phyloP scores from a whole-genome alignment of 2,888 invertebrate genomes.

The Drepanosiphum platanoidis region DNA sequence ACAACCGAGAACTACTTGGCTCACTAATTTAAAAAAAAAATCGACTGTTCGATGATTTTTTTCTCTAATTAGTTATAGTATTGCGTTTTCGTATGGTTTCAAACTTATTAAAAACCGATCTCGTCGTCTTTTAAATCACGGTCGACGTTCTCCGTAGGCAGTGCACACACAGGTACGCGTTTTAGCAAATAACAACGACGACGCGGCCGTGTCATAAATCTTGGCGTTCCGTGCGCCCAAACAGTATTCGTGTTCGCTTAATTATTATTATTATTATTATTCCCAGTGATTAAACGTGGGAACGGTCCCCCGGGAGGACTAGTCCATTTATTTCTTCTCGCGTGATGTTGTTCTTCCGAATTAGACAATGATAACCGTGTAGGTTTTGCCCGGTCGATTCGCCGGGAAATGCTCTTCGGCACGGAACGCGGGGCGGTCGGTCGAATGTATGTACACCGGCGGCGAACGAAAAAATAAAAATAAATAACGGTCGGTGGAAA shows the following conservation, averaged over 20 bases:
- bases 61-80: too few relatives aligned
- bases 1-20: too few relatives aligned
- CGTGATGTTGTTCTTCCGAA: constrained; percentile 50
- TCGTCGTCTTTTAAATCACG: background rate
- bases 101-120: background rate
- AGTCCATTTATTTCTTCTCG: constrained; percentile 55
- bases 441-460: too few relatives aligned
- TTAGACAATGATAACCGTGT: constrained; percentile 40
- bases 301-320: constrained; percentile 54
- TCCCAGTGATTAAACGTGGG: constrained; percentile 58
- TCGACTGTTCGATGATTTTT: too few relatives aligned
- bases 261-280: constrained; percentile 50
- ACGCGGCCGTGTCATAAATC: constrained; percentile 45
- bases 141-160: background rate
- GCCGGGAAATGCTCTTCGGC: constrained; percentile 14
- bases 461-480: too few relatives aligned
- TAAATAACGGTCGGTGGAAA: background rate
- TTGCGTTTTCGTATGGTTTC: background rate
- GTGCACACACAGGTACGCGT: too few relatives aligned
- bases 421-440: too few relatives aligned
- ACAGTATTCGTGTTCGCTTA: constrained; percentile 35
- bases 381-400: constrained; percentile 27
- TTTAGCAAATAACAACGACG: too few relatives aligned
- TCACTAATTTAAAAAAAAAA: too few relatives aligned
- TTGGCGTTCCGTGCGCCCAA: constrained; percentile 24